These are phyloP conservation scores for Saguinus midas DNA, from an alignment of 2,113 vertebrate genomes.

Conservation along the genomic window DNA sequence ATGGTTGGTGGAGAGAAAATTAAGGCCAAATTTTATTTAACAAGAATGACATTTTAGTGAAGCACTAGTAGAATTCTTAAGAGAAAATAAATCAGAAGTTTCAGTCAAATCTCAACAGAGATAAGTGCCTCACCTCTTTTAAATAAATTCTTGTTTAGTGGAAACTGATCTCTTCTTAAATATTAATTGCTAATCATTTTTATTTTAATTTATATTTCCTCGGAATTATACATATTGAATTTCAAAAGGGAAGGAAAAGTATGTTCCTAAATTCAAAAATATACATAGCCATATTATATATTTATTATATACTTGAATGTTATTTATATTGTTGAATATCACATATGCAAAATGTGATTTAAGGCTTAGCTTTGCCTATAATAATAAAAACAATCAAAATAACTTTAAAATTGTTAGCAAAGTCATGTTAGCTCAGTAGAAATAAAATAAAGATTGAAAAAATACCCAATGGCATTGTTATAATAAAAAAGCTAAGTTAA, in stretches of 20 bases:
- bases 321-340: background rate
- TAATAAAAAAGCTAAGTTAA: constrained; percentile 34
- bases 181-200: background rate
- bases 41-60: background rate
- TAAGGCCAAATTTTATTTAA: background rate
- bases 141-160: background rate
- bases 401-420: background rate
- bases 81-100: background rate
- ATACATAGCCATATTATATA: background rate
- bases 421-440: background rate
- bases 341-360: background rate
- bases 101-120: background rate
- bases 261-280: background rate
- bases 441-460: constrained; percentile 23
- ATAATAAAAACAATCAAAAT: background rate
- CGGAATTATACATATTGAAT: background rate
- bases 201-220: background rate
- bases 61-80: background rate
- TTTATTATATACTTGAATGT: background rate
- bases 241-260: background rate
- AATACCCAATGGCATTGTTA: background rate
- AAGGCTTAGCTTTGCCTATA: background rate
- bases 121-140: background rate
- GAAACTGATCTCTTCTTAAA: background rate
- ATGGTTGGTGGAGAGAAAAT: background rate